Conservation (phyloP, 2,888 invertebrate genomes). For the Nomada hirtipes region DNA sequence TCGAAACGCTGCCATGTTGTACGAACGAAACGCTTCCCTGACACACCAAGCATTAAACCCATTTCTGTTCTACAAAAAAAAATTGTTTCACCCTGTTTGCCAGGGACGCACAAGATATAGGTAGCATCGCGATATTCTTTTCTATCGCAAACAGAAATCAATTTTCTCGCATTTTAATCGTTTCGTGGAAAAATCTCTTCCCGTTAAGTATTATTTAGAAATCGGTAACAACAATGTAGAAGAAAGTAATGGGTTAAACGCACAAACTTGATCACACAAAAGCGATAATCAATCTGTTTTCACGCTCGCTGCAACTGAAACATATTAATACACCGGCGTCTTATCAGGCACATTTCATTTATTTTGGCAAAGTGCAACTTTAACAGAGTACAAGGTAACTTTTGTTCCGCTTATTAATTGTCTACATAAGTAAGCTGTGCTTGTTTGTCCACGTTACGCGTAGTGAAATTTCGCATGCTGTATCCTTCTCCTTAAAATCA, state of each 20-base stretch:
- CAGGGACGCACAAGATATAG: too few relatives aligned
- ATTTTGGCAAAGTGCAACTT: background rate
- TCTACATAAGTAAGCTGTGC: background rate
- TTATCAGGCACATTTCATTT: slow-evolving; percentile 8
- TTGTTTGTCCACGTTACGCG: background rate
- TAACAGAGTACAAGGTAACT: slow-evolving; percentile 30
- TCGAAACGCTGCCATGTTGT: background rate
- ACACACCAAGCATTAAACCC: too few relatives aligned
- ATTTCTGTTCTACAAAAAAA: too few relatives aligned
- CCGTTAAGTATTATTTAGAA: too few relatives aligned
- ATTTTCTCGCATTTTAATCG: too few relatives aligned
- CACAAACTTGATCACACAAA: too few relatives aligned
- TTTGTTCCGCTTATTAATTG: slow-evolving; percentile 31
- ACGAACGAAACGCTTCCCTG: too few relatives aligned
- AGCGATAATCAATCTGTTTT: slow-evolving; percentile 1
- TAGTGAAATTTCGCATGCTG: background rate
- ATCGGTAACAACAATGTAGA: background rate
- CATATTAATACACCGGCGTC: slow-evolving; percentile 13
- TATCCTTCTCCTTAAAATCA: background rate
- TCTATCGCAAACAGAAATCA: too few relatives aligned
- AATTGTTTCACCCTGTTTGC: too few relatives aligned
- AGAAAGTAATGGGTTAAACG: background rate
- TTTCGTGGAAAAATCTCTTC: too few relatives aligned
- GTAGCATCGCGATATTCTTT: too few relatives aligned
- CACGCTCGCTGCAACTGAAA: background rate